Evolutionary conservation across 1,140 invertebrate species (phyloP), one percentile per base, ranked within the genome.

Genomic region (Drosophila repleta): DNA sequence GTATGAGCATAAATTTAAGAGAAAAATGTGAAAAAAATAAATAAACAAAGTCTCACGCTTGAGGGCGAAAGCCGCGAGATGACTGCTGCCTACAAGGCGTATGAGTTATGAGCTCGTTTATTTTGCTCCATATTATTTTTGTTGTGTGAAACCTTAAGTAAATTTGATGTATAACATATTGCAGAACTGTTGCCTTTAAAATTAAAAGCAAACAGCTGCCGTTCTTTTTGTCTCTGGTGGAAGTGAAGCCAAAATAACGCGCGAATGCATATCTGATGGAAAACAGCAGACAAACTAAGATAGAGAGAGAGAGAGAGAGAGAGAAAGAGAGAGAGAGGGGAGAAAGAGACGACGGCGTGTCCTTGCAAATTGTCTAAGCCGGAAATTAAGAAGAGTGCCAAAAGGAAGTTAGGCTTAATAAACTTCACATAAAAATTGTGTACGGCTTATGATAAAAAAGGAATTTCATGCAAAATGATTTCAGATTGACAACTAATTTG

Each of bases 371-470:
- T 75, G 67, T 69, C 75, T 73, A 49, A 58, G 75, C 82, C 78
- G 82, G 82, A 87, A 82, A 87, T 87, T 82, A 82, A 73, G 72
- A 67, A 57, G 71, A 82, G 74, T 64, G 71, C 76, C 75, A 66
- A 71, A 64, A 72, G 82, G 79, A 88, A 87, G 83, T 76, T 65
- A 60, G 70, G 60, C 64, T 49, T 82, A 82, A 87, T 88, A 75
- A 82, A 73, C 83, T 82, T 76, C 82, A 82, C 70, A 72, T 65
- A 82, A 78, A 78, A 87, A 78, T 63, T 63, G 58, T 87, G 77
- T 71, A 77, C 11, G 29, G 10, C 10, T 32, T 32, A 32, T 32
- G 11, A 32, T 29, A 6, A 10, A 32, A 10, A 10, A n/a, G n/a
- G 1, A 32, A 32, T 1, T 32, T 10, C 8, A 32, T 24, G 2